Conservation (phyloP, 2,797 vertebrate species). For the Hypotaenidia philippensis region DNA sequence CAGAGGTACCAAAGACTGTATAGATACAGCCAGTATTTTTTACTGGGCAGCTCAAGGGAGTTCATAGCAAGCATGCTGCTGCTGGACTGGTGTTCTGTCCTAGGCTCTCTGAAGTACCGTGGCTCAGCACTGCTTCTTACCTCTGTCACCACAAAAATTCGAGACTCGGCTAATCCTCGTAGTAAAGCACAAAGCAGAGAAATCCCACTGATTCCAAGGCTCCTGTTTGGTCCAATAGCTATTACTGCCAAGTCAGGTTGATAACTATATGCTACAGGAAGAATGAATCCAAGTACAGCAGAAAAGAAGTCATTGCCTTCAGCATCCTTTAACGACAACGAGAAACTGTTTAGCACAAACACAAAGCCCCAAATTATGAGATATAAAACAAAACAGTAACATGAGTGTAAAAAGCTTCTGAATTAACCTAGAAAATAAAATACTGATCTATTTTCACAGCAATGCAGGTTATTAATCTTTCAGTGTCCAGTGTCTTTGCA, state of each 20-base stretch:
- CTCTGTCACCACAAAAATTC: slow-evolving; percentile 74
- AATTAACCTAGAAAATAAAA: neutral
- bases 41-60: neutral
- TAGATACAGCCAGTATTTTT: neutral
- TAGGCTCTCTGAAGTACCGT: neutral
- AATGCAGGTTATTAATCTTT: neutral
- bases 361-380: neutral
- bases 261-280: slow-evolving; percentile 82
- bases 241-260: slow-evolving; percentile 78
- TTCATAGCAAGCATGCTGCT: neutral
- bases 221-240: slow-evolving; percentile 72
- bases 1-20: neutral
- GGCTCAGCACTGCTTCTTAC: slow-evolving; percentile 45
- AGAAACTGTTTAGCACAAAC: neutral
- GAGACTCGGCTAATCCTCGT: slow-evolving; percentile 72
- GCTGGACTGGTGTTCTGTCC: neutral
- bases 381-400: neutral
- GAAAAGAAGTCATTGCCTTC: slow-evolving; percentile 74
- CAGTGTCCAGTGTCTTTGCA: neutral
- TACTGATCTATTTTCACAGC: neutral
- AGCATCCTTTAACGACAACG: slow-evolving; percentile 49
- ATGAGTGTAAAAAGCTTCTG: neutral
- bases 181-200: slow-evolving; percentile 76
- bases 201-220: slow-evolving; percentile 62
- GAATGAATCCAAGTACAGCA: slow-evolving; percentile 76